These are phyloP conservation scores for Whitmania pigra DNA, from an alignment of 1,140 invertebrate species.

Conservation along the genomic window DNA sequence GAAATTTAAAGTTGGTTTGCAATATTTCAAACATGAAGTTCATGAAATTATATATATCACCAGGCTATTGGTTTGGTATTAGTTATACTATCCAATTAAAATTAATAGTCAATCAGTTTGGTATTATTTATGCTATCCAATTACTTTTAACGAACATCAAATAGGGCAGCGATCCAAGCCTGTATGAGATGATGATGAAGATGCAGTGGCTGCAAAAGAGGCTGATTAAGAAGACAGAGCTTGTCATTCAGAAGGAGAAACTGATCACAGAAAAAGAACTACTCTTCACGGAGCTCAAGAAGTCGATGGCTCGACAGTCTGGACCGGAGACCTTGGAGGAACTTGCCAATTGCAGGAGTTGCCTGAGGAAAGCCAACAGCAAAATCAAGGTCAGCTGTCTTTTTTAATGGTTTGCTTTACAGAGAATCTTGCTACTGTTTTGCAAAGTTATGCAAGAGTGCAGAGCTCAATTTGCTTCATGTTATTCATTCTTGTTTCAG, in stretches of 20 bases:
- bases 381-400: neutral
- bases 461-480: too few species aligned
- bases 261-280: slow-evolving; percentile 51
- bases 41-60: too few species aligned
- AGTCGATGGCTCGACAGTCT: slow-evolving; percentile 47
- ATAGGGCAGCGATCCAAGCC: slow-evolving; percentile 58
- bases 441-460: too few species aligned
- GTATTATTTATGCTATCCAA: neutral
- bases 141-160: neutral
- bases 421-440: too few species aligned
- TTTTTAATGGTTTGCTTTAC: too few species aligned
- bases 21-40: too few species aligned
- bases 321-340: slow-evolving; percentile 48
- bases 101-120: neutral
- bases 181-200: slow-evolving; percentile 54
- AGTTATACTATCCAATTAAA: neutral
- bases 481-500: too few species aligned
- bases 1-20: too few species aligned
- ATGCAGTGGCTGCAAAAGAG: slow-evolving; percentile 58
- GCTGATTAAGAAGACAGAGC: slow-evolving; percentile 48
- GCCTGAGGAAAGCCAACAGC: slow-evolving; percentile 2
- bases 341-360: slow-evolving; percentile 30
- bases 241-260: slow-evolving; percentile 49
- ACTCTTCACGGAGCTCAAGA: slow-evolving; percentile 50
- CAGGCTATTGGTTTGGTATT: too few species aligned